Conservation (phyloP, 2,888 invertebrate species). For the Apamea monoglypha region DNA sequence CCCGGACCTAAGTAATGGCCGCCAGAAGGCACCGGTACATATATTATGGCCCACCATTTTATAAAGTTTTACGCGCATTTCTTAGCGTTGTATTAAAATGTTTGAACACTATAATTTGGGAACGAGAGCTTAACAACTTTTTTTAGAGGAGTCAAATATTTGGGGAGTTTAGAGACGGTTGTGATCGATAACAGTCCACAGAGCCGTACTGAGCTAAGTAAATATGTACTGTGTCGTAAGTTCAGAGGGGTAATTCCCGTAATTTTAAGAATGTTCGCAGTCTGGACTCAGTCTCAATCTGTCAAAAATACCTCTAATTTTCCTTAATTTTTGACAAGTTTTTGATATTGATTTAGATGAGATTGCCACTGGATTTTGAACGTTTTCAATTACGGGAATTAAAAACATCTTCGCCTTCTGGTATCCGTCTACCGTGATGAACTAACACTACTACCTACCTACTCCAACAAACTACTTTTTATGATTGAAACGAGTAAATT, state of each 20-base stretch:
- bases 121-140: constrained; percentile 77
- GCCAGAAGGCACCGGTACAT: constrained; percentile 89
- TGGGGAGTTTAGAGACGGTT: constrained; percentile 63
- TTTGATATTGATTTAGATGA: no score
- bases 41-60: constrained; percentile 85
- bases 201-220: constrained; percentile 20
- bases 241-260: no score
- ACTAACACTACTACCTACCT: neutral
- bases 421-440: neutral
- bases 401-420: no score
- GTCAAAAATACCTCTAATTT: neutral
- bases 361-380: no score
- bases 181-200: constrained; percentile 43
- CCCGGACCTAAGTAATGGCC: constrained; percentile 86
- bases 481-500: neutral
- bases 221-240: constrained; percentile 5
- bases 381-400: no score
- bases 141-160: constrained; percentile 79
- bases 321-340: no score
- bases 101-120: constrained; percentile 89
- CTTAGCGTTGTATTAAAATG: constrained; percentile 87
- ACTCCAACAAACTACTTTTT: neutral
- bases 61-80: constrained; percentile 88
- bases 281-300: neutral
- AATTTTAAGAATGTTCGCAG: neutral